A percentile compares a stretch with the other conserved stretches of the same genome.
These are phyloP conservation scores for Steinernema khuongi DNA, from an alignment of 1,140 invertebrate genomes.

Conservation along the genomic window DNA sequence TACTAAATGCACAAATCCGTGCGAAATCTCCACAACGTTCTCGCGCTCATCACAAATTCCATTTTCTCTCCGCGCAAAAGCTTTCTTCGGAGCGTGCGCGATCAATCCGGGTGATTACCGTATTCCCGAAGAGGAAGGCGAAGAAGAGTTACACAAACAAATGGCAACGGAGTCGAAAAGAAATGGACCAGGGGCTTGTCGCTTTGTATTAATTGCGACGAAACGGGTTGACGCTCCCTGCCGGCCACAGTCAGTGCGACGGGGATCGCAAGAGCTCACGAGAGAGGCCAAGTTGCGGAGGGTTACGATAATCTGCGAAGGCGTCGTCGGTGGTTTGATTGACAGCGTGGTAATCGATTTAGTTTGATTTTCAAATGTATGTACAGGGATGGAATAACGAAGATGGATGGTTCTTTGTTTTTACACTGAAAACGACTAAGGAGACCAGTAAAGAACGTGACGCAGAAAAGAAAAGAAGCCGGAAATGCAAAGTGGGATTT, in stretches of 20 bases:
- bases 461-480: not conserved
- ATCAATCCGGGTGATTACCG: no score
- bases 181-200: not conserved
- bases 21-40: not conserved
- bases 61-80: not conserved
- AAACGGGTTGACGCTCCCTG: not conserved
- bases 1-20: not conserved
- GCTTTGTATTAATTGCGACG: not conserved
- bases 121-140: no score
- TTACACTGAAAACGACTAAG: slow-evolving; percentile 1
- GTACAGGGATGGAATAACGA: slow-evolving; percentile 8
- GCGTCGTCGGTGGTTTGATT: slow-evolving; percentile 1
- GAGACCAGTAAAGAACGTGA: no score
- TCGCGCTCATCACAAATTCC: not conserved
- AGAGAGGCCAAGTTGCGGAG: slow-evolving; percentile 6
- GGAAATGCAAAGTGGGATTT: no score
- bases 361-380: slow-evolving; percentile 12
- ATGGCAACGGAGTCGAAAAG: not conserved
- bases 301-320: slow-evolving; percentile 12
- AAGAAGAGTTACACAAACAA: slow-evolving; percentile 5
- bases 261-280: not conserved
- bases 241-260: not conserved
- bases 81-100: no score
- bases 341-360: slow-evolving; percentile 6
- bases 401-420: slow-evolving; percentile 7